These are phyloP conservation scores for Xiphorhynchus erythropygius DNA, from an alignment of 2,797 vertebrate genomes.

Conservation along the genomic window DNA sequence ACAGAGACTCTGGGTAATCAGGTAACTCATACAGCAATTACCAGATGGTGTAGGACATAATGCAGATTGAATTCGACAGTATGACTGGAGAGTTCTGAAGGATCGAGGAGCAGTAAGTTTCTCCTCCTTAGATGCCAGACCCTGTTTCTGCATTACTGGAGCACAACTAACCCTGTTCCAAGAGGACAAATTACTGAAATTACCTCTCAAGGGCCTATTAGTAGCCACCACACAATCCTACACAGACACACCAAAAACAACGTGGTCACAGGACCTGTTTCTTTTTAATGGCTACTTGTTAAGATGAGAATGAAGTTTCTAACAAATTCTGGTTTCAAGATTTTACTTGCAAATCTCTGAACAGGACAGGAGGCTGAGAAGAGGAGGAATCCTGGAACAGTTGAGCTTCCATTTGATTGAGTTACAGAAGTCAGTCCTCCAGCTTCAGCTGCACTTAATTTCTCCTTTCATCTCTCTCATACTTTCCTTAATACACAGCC, in stretches of 20 bases:
- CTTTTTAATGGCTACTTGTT: not conserved
- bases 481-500: not conserved
- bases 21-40: not conserved
- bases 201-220: not conserved
- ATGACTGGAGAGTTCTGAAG: not conserved
- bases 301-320: not conserved
- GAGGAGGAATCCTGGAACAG: not conserved
- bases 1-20: not conserved
- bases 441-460: not conserved
- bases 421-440: not conserved
- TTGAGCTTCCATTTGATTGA: not conserved
- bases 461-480: not conserved
- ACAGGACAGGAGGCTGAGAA: not conserved
- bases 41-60: not conserved
- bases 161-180: not conserved
- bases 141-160: not conserved
- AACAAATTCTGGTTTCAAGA: not conserved
- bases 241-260: not conserved
- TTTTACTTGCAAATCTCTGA: not conserved
- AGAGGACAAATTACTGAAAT: not conserved
- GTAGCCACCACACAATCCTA: not conserved
- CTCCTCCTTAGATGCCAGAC: not conserved
- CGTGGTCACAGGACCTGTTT: not conserved
- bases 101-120: not conserved
- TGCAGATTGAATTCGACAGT: not conserved